phyloP scores from a whole-genome alignment of 1,140 invertebrate genomes.

The Orussus abietinus region DNA sequence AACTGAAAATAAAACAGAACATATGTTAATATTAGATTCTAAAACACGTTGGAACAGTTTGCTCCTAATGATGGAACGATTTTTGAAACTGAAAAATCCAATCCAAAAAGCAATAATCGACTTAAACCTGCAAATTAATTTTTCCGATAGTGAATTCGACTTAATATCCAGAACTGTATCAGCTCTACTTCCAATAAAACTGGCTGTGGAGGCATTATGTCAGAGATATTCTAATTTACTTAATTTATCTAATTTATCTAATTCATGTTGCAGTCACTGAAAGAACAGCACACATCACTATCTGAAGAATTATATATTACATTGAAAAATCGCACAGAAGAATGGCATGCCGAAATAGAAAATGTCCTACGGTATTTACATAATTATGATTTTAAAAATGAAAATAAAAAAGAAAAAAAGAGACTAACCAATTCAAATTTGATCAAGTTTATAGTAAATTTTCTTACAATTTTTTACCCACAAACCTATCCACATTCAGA shows the following conservation, averaged over 20 bases:
- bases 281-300: constrained; percentile 14
- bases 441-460: no score
- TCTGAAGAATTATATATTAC: constrained; percentile 11
- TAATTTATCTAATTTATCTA: constrained; percentile 21
- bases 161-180: constrained; percentile 19
- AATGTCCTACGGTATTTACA: constrained; percentile 12
- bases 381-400: constrained; percentile 10
- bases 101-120: constrained; percentile 27
- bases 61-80: constrained; percentile 20
- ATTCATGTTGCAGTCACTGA: constrained; percentile 21
- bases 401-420: constrained; percentile 10
- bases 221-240: constrained; percentile 25
- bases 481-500: no score
- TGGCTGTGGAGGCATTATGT: constrained; percentile 22
- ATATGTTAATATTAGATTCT: constrained; percentile 15
- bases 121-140: constrained; percentile 17
- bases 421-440: no score
- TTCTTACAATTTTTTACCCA: no score
- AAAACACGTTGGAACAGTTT: constrained; percentile 19
- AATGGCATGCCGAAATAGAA: constrained; percentile 11
- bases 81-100: constrained; percentile 20
- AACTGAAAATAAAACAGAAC: constrained; percentile 14
- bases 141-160: constrained; percentile 18
- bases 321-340: constrained; percentile 13
- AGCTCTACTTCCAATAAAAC: constrained; percentile 20